Percentiles rank a stretch among this genome's conserved stretches.
Conservation (phyloP, 2,888 invertebrate species). For the Drosophila incognita region DNA sequence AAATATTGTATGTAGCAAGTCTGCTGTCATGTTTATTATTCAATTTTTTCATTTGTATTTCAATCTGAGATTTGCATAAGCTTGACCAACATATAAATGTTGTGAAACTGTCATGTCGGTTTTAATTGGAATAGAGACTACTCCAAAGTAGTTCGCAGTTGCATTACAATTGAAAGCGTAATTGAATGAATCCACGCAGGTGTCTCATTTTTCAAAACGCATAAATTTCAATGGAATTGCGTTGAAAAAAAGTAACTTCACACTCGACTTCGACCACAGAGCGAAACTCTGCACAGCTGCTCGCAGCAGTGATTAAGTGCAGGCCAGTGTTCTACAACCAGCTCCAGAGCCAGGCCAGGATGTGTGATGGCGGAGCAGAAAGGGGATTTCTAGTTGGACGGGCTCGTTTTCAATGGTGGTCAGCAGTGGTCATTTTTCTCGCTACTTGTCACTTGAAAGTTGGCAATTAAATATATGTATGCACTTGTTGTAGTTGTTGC, state of each 20-base stretch:
- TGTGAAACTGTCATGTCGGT: neutral
- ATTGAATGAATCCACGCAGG: constrained; percentile 35
- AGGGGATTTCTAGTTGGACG: constrained; percentile 45
- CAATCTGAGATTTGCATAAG: neutral
- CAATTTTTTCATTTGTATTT: neutral
- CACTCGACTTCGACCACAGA: constrained; percentile 41
- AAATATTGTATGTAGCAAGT: neutral
- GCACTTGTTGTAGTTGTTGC: constrained; percentile 15
- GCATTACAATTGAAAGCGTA: constrained; percentile 1
- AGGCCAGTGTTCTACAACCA: neutral
- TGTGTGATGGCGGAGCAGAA: constrained; percentile 56
- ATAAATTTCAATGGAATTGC: constrained; percentile 47
- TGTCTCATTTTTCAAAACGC: constrained; percentile 37
- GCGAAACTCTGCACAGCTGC: constrained; percentile 57
- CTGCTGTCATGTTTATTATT: neutral
- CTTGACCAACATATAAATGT: neutral
- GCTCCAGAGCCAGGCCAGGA: constrained; percentile 23
- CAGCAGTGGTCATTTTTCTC: constrained; percentile 73
- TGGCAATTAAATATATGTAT: constrained; percentile 77
- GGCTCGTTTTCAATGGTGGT: constrained; percentile 27
- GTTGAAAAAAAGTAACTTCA: constrained; percentile 23
- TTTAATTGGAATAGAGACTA: neutral
- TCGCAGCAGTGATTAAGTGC: constrained; percentile 77
- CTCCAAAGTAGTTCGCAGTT: neutral
- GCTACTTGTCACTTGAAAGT: constrained; percentile 74